Evolutionary conservation across 2,888 invertebrate genomes (phyloP).

Genomic region (Campoletis raptor): DNA sequence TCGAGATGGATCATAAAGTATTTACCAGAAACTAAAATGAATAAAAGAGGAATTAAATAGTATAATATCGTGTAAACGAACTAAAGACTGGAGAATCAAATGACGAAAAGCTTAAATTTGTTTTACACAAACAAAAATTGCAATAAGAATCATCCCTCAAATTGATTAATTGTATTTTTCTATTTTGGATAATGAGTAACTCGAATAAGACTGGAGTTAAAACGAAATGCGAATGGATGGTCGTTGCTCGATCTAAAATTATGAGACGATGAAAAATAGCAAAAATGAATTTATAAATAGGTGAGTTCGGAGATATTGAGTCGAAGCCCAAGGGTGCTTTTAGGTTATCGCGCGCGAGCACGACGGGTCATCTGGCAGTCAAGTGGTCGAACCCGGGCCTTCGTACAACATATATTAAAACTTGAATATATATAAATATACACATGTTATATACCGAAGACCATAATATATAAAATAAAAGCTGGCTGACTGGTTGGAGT

Average conservation of each 20-base stretch:
- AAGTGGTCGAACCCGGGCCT: constrained; percentile 80
- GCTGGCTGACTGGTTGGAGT: constrained; percentile 70
- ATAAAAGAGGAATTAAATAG: too few relatives aligned
- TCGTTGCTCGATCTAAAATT: constrained; percentile 60
- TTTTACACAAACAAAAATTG: too few relatives aligned
- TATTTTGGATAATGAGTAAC: not conserved
- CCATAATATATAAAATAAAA: constrained; percentile 58
- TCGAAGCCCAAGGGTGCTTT: constrained; percentile 82
- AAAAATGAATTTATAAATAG: constrained; percentile 83
- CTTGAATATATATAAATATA: constrained; percentile 9
- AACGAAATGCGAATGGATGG: constrained; percentile 22
- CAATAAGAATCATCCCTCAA: not conserved
- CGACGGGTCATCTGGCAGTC: constrained; percentile 85
- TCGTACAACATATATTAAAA: constrained; percentile 20
- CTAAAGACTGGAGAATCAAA: too few relatives aligned
- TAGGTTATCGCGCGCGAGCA: constrained; percentile 83
- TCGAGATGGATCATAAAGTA: not conserved
- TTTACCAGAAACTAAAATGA: too few relatives aligned
- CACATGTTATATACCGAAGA: constrained; percentile 26
- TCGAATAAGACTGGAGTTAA: not conserved
- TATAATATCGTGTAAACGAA: too few relatives aligned
- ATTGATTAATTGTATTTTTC: not conserved
- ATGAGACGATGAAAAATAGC: constrained; percentile 74
- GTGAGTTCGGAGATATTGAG: constrained; percentile 84
- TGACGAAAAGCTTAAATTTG: too few relatives aligned